Conservation (phyloP, 2,113 vertebrate genomes). For the Phrynosoma blainvillii region DNA sequence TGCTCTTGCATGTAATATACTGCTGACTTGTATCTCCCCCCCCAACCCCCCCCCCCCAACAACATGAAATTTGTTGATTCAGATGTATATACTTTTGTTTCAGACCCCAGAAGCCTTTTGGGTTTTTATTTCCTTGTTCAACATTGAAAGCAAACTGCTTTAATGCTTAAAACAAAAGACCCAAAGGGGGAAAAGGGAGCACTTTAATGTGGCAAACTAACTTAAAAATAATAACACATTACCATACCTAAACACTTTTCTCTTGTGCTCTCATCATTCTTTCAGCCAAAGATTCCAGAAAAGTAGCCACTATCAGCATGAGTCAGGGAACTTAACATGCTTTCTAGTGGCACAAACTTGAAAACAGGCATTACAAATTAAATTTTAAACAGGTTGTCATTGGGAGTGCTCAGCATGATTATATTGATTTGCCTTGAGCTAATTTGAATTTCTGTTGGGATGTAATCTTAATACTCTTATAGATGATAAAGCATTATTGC, state of each 20-base stretch:
- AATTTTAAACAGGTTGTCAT: constrained; percentile 58
- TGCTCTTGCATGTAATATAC: neutral
- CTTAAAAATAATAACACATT: neutral
- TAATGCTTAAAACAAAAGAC: constrained; percentile 26
- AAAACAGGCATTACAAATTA: constrained; percentile 42
- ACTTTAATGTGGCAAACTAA: neutral
- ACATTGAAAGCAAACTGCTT: neutral
- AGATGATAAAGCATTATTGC: constrained; percentile 46
- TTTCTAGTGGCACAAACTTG: constrained; percentile 35
- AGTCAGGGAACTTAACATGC: constrained; percentile 29
- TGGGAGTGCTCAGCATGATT: constrained; percentile 56
- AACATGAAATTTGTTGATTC: neutral
- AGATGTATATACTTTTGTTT: neutral
- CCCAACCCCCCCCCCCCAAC: too few relatives aligned
- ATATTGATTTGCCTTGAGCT: constrained; percentile 49
- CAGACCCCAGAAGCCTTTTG: neutral
- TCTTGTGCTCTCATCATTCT: constrained; percentile 17
- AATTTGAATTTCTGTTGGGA: constrained; percentile 56
- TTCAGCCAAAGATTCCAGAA: constrained; percentile 1
- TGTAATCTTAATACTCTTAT: neutral
- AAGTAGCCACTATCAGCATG: neutral
- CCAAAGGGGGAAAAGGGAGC: neutral
- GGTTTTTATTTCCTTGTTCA: neutral
- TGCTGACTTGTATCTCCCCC: neutral
- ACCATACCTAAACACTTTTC: neutral